A percentile compares a stretch with the other conserved stretches of the same genome.
These are phyloP conservation scores for Ptilodon capucinus DNA, from an alignment of 2,888 invertebrate species.

Conservation along the genomic window DNA sequence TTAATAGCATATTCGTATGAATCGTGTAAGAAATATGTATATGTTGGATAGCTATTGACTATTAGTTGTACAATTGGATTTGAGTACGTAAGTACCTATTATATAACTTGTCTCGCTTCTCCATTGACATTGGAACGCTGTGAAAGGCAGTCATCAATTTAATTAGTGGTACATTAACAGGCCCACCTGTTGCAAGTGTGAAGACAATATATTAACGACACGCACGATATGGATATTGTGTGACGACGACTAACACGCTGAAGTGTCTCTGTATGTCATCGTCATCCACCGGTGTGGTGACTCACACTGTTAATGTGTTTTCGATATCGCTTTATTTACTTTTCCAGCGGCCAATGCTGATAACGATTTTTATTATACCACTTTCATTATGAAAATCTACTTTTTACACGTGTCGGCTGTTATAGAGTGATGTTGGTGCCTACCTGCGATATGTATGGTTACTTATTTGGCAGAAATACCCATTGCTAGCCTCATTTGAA, in stretches of 20 bases:
- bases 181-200: neutral
- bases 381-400: constrained; percentile 10
- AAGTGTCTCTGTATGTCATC: neutral
- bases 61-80: no score
- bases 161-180: neutral
- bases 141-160: no score
- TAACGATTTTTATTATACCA: neutral
- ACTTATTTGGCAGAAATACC: no score
- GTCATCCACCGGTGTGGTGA: neutral
- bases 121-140: no score
- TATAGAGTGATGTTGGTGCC: no score
- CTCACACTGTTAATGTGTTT: neutral
- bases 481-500: no score
- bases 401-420: neutral
- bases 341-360: neutral
- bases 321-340: constrained; percentile 1
- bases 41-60: no score
- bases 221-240: neutral
- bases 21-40: no score
- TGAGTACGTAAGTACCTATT: no score
- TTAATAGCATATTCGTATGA: no score
- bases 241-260: neutral
- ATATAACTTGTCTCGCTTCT: no score
- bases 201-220: neutral
- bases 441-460: no score